Conservation (phyloP, 2,888 invertebrate genomes). For the Callosobruchus maculatus region DNA sequence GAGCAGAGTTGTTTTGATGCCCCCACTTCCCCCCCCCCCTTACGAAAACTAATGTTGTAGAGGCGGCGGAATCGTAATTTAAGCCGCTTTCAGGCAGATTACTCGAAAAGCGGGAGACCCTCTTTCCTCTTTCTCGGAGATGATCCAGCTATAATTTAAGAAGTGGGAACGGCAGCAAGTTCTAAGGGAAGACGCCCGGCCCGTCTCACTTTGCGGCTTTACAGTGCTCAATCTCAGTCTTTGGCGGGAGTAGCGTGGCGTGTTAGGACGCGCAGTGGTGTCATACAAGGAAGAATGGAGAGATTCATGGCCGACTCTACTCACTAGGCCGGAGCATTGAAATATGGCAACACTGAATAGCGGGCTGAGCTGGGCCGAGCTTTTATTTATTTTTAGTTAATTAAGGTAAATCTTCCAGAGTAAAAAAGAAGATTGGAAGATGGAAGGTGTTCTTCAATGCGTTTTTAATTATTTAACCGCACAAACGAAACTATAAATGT, state of each 20-base stretch:
- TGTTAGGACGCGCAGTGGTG: background rate
- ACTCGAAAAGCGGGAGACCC: slow-evolving; percentile 26
- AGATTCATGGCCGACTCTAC: too few relatives aligned
- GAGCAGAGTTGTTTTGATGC: slow-evolving; percentile 23
- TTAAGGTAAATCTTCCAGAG: too few relatives aligned
- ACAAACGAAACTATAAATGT: too few relatives aligned
- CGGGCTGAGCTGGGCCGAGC: too few relatives aligned
- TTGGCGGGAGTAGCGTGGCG: background rate
- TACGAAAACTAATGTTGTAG: slow-evolving; percentile 27
- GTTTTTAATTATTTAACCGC: too few relatives aligned
- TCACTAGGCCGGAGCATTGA: too few relatives aligned
- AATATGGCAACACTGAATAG: too few relatives aligned
- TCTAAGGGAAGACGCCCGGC: too few relatives aligned
- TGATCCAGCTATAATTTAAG: slow-evolving; percentile 34
- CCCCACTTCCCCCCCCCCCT: slow-evolving; percentile 10
- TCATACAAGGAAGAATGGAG: too few relatives aligned
- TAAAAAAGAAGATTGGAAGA: too few relatives aligned
- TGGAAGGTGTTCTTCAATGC: too few relatives aligned
- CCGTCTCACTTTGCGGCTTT: slow-evolving; percentile 35
- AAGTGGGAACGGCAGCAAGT: slow-evolving; percentile 23
- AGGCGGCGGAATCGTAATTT: slow-evolving; percentile 31
- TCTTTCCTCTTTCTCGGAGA: slow-evolving; percentile 18
- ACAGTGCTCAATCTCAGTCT: slow-evolving; percentile 36
- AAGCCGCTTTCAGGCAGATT: slow-evolving; percentile 41
- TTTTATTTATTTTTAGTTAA: too few relatives aligned